Evolutionary conservation across 2,888 invertebrate genomes (phyloP).

Genomic region (Sussaba pulchella): DNA sequence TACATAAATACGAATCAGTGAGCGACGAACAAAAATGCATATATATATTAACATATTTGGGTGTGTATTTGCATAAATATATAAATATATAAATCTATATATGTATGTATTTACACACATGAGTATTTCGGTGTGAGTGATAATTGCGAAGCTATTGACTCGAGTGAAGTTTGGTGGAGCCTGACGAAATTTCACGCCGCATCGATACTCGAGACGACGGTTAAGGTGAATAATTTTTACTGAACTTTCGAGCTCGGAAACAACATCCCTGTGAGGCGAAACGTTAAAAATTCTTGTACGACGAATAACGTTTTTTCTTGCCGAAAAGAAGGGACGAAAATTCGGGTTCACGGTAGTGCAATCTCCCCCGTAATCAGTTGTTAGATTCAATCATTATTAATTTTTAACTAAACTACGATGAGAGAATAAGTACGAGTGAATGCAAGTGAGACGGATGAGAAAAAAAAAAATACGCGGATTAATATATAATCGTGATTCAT

Average conservation of each 20-base stretch:
- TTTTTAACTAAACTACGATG: constrained; percentile 72
- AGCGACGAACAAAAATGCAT: constrained; percentile 75
- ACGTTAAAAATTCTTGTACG: too few relatives aligned
- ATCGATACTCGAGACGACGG: constrained; percentile 50
- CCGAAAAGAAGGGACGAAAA: constrained; percentile 29
- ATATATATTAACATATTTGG: constrained; percentile 44
- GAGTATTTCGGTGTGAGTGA: constrained; percentile 69
- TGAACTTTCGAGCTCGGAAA: constrained; percentile 45
- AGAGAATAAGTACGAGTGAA: constrained; percentile 26
- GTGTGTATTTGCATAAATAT: constrained; percentile 9
- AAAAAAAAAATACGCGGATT: constrained; percentile 22
- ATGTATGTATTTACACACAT: constrained; percentile 52
- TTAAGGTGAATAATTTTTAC: constrained; percentile 49
- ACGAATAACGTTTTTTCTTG: constrained; percentile 27
- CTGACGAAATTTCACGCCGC: constrained; percentile 46
- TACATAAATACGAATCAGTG: constrained; percentile 67
- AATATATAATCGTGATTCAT: constrained; percentile 80
- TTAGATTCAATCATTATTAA: constrained; percentile 82
- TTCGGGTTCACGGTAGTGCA: constrained; percentile 80
- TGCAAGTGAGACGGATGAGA: constrained; percentile 23
- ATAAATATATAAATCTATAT: constrained; percentile 52
- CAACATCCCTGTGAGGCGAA: background rate
- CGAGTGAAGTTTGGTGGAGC: constrained; percentile 43
- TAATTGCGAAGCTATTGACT: constrained; percentile 39
- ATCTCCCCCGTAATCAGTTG: constrained; percentile 81